phyloP scores from a whole-genome alignment of 2,113 vertebrate genomes.

The Mus spicilegus region DNA sequence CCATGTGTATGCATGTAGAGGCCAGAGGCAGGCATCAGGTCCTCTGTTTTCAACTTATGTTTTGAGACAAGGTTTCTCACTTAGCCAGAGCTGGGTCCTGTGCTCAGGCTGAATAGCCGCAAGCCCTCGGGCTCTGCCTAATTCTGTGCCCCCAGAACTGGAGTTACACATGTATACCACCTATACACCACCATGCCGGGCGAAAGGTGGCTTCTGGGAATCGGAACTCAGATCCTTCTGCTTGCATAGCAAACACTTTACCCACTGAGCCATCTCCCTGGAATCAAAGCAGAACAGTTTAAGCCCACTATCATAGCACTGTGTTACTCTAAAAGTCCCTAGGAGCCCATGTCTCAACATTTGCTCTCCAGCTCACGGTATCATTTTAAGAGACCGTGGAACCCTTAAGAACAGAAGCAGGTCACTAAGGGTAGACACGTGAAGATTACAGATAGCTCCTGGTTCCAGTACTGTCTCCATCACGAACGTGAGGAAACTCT shows the following conservation, averaged over 20 bases:
- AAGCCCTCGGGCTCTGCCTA: not conserved
- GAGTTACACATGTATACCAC: not conserved
- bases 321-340: not conserved
- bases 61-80: not conserved
- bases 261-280: not conserved
- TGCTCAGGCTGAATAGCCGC: not conserved
- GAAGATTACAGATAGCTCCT: not conserved
- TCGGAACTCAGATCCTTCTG: not conserved
- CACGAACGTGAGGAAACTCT: not conserved
- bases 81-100: not conserved
- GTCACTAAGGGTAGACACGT: not conserved
- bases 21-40: not conserved
- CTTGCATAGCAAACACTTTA: not conserved
- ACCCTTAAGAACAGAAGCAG: not conserved
- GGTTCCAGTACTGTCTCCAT: not conserved
- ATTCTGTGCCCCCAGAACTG: not conserved
- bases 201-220: not conserved
- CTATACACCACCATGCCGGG: not conserved
- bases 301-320: not conserved
- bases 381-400: not conserved
- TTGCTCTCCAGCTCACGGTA: not conserved
- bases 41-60: not conserved
- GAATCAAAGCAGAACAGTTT: not conserved
- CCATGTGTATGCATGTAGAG: not conserved
- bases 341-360: not conserved